Conservation (phyloP, 2,888 invertebrate genomes). For the Leptinotarsa rubiginosa region DNA sequence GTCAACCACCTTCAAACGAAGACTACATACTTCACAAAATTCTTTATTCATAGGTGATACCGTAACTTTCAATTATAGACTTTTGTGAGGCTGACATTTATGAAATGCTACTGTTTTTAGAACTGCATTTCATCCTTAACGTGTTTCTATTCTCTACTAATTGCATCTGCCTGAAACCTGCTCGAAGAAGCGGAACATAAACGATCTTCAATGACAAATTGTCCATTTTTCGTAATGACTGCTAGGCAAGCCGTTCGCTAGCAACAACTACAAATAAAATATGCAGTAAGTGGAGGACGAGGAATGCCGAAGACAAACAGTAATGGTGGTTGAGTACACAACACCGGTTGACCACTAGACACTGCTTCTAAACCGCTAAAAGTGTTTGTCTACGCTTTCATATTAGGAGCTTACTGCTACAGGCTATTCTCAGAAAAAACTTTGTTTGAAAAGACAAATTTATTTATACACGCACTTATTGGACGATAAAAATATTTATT, state of each 20-base stretch:
- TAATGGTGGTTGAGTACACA: slow-evolving; percentile 58
- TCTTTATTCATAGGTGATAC: too few species aligned
- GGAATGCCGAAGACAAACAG: slow-evolving; percentile 59
- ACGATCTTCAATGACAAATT: slow-evolving; percentile 30
- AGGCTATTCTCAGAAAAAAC: slow-evolving; percentile 57
- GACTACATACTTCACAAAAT: too few species aligned
- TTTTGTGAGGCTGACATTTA: too few species aligned
- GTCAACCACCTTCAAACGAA: too few species aligned
- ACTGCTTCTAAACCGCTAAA: slow-evolving; percentile 63
- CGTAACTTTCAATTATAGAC: too few species aligned
- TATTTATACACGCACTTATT: slow-evolving; percentile 47
- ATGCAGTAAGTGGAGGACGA: slow-evolving; percentile 41
- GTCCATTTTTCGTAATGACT: slow-evolving; percentile 32
- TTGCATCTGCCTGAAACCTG: not conserved
- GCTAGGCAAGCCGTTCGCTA: slow-evolving; percentile 31
- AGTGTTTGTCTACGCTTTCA: slow-evolving; percentile 64
- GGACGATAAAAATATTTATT: slow-evolving; percentile 40
- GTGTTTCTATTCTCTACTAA: not conserved
- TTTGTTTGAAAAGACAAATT: slow-evolving; percentile 46
- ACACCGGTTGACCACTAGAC: slow-evolving; percentile 59
- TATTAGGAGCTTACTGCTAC: slow-evolving; percentile 61
- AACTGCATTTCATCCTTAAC: not conserved
- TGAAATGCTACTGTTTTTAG: not conserved
- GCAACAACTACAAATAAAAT: slow-evolving; percentile 38
- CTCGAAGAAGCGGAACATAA: slow-evolving; percentile 6